phyloP scores from a whole-genome alignment of 2,113 vertebrate genomes.

The Pterophyllum scalare region DNA sequence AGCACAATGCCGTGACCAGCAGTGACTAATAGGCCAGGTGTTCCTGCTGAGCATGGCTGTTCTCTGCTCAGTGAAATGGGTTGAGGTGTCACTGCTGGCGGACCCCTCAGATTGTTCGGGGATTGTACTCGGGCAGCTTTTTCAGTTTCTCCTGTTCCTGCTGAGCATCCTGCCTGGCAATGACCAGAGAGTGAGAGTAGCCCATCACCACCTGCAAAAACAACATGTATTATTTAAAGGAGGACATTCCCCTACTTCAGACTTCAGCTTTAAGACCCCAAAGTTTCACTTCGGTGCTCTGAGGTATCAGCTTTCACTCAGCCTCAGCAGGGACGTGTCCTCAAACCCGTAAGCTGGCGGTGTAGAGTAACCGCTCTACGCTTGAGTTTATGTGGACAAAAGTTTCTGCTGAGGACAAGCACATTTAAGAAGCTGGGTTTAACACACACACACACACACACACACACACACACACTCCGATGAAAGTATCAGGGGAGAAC shows the following conservation, averaged over 20 bases:
- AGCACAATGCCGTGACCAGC: constrained; percentile 35
- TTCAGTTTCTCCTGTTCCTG: constrained; percentile 89
- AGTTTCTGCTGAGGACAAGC: too few relatives aligned
- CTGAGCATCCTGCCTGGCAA: constrained; percentile 89
- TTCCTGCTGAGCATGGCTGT: constrained; percentile 58
- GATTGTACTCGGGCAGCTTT: constrained; percentile 96
- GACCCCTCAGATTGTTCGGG: constrained; percentile 88
- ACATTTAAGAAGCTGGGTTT: too few relatives aligned
- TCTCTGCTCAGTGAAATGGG: constrained; percentile 46
- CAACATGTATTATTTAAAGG: constrained; percentile 4
- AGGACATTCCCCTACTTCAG: neutral
- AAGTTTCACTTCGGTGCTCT: too few relatives aligned
- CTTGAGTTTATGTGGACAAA: too few relatives aligned
- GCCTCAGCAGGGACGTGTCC: too few relatives aligned
- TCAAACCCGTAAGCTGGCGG: too few relatives aligned
- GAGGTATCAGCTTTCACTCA: too few relatives aligned
- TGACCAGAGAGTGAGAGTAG: constrained; percentile 89
- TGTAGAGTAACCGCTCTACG: too few relatives aligned
- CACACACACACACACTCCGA: too few relatives aligned
- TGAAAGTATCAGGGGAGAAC: too few relatives aligned
- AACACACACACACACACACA: too few relatives aligned
- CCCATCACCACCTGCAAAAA: constrained; percentile 92
- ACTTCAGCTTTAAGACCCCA: neutral
- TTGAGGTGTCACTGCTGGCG: constrained; percentile 8
- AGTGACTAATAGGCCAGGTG: constrained; percentile 49